Base-by-base conservation (phyloP, 2,797 vertebrate species). In the Sardinella longiceps region DNA sequence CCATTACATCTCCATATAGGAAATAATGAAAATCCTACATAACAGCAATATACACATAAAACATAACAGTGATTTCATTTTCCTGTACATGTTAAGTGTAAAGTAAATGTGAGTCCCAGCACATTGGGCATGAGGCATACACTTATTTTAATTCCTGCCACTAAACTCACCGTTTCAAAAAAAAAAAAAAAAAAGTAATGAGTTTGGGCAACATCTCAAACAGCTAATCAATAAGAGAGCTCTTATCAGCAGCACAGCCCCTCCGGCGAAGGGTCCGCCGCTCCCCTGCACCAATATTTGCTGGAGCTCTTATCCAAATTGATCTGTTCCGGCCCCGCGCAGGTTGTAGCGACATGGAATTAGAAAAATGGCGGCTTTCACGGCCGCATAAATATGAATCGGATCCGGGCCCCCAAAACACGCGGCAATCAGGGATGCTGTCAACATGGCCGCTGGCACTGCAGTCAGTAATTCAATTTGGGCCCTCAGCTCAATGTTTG, bases 261-360 rank as follows among this genome's bases (percentile, higher is more conserved):
- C 82, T 66, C 25, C 45, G 84, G 48, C 82, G n/a, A 18, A 33
- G 53, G 81, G 50, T 25, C 51, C 11, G 25, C 33, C 37, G 56
- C 39, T 58, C 23, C 63, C 51, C 84, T 43, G 80, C 77, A 63
- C 39, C 25, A 77, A 74, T 84, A 80, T 82, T 66, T 80, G 83
- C 82, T 30, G 10, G 74, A 66, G 77, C 86, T 84, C 81, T 83
- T 88, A 86, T 88, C 85, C 84, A 86, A 89, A 90, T 83, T 56
- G 48, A 86, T 86, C 80, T 82, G 83, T 80, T 86, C 48, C 3
- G 11, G 60, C 39, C 28, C 7, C 56, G 25, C n/a, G 18, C 77
- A 46, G 83, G 46, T 50, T 48, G 74, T 80, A 53, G 39, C 70
- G 74, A 56, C 43, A 23, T 74, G 74, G 37, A 70, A 83, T 81